Evolutionary conservation across 2,888 invertebrate genomes (phyloP), one percentile per base, ranked within the genome.

Genomic region (Napeogenes sylphis): DNA sequence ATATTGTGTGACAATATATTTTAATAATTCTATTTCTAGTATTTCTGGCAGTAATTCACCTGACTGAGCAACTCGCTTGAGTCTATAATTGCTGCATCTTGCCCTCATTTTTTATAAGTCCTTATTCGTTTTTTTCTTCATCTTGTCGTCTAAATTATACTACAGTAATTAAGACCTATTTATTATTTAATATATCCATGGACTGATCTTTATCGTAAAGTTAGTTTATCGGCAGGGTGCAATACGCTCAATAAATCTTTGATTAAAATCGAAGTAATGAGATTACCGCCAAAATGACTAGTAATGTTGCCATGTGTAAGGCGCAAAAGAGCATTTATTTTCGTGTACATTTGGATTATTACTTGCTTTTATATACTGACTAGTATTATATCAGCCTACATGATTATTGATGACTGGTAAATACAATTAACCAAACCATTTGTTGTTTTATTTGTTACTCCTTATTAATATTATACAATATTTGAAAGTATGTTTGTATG

Each of bases 261-360:
- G 42, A 42, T 42, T 10, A 42, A 2, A 42, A 42, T 42, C 42
- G 42, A 42, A 42, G 47, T 21, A 53, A 61, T 55, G 63, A 75
- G 79, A 75, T 78, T 78, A 75, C 81, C 83, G 79, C 84, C 82
- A 84, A 84, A 84, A 51, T 35, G 54, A 59, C 63, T 42, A 42
- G 12, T 42, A 59, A 79, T 81, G 83, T 81, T 84, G 84, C 84
- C 87, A 85, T 85, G 80, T 85, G 82, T 79, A 81, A 78, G 86
- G 67, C 63, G 82, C 82, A 74, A 78, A 79, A 80, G 80, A 86
- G 86, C 86, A 87, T 87, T 87, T 87, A 85, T 85, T 85, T 83
- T 83, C 82, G 80, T 83, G 65, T 63, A 67, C 67, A 59, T 67
- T 67, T 63, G 65, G 59, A 67, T 63, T 61, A 79, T 80, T 80